Evolutionary conservation across 2,113 vertebrate species (phyloP).

Genomic region (Spheniscus mendiculus): DNA sequence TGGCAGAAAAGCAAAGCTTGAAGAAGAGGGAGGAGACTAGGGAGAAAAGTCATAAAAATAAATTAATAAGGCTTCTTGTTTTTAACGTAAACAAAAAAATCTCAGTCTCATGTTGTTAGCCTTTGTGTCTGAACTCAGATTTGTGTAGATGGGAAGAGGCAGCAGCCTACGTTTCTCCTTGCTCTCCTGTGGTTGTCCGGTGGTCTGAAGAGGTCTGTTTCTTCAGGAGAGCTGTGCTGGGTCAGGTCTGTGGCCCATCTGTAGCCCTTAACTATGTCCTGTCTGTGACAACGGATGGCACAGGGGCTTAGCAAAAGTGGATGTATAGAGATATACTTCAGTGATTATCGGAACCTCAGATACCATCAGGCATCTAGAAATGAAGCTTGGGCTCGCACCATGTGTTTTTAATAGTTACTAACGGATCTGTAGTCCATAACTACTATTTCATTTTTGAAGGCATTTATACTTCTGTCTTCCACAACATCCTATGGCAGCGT

Average conservation of each 20-base stretch:
- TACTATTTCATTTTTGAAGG: background rate
- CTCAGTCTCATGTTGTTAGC: background rate
- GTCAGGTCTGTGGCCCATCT: background rate
- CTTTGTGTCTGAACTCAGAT: background rate
- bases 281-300: accelerated
- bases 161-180: background rate
- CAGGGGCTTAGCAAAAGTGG: background rate
- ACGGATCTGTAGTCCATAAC: background rate
- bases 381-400: accelerated
- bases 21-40: background rate
- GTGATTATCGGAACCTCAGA: background rate
- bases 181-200: background rate
- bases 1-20: background rate
- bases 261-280: background rate
- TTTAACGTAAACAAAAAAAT: background rate
- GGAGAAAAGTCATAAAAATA: background rate
- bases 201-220: background rate
- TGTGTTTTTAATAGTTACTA: background rate
- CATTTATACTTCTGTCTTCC: background rate
- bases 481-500: background rate
- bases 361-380: background rate
- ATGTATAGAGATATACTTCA: background rate
- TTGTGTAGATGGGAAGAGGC: background rate
- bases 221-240: background rate
- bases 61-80: background rate